A percentile compares a stretch with the other conserved stretches of the same genome.
Conservation (phyloP, 2,113 vertebrate genomes). For the Gila orcuttii region DNA sequence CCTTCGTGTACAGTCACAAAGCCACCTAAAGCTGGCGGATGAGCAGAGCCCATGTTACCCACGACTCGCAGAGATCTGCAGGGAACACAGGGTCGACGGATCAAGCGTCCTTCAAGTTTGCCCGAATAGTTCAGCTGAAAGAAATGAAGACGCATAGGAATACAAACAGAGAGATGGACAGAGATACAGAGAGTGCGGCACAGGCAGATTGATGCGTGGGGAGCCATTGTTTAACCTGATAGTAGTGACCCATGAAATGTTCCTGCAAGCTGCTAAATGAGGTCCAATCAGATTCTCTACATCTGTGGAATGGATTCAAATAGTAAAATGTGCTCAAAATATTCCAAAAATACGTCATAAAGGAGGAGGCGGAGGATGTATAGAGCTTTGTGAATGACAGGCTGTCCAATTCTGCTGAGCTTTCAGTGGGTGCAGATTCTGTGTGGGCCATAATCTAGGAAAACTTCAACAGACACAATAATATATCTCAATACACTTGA, state of each 20-base stretch:
- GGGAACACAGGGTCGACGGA: constrained; percentile 6
- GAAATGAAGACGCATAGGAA: background rate
- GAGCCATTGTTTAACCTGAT: background rate
- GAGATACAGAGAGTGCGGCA: background rate
- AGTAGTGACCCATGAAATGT: background rate
- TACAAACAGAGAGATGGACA: background rate
- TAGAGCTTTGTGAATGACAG: constrained; percentile 3
- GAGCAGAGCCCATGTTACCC: background rate
- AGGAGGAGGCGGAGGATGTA: background rate
- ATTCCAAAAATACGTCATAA: background rate
- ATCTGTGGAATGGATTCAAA: constrained; percentile 1
- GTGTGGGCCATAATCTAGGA: background rate
- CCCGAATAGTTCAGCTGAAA: background rate
- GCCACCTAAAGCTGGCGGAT: constrained; percentile 9
- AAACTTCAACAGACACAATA: background rate
- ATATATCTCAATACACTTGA: background rate
- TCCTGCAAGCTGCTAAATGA: constrained; percentile 5
- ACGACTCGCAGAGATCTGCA: background rate
- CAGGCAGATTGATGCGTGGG: background rate
- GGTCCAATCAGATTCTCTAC: background rate
- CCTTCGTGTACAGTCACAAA: constrained; percentile 23
- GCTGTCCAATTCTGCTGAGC: constrained; percentile 8
- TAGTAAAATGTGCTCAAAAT: background rate
- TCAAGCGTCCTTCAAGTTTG: background rate
- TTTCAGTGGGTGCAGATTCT: constrained; percentile 9